Percentiles rank a stretch among this genome's conserved stretches.
These are phyloP conservation scores for Vicugna pacos DNA, from an alignment of 2,113 vertebrate genomes.

Conservation along the genomic window DNA sequence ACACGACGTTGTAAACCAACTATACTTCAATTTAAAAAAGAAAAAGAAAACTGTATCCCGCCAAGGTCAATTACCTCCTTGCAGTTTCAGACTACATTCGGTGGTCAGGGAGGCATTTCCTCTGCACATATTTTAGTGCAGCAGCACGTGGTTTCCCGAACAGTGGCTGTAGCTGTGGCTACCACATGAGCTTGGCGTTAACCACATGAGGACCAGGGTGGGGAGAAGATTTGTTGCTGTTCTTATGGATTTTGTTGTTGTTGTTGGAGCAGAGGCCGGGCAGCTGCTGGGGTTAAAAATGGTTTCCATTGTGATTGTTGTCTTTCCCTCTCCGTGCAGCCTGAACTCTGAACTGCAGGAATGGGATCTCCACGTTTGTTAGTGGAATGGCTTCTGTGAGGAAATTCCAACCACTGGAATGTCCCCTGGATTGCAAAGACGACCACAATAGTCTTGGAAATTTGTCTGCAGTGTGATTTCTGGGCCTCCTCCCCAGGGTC, in stretches of 20 bases:
- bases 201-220: neutral
- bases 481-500: no score
- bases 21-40: no score
- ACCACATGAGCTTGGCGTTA: neutral
- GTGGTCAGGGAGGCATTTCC: neutral
- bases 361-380: slow-evolving; percentile 64
- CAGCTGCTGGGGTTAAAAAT: neutral
- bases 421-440: slow-evolving; percentile 62
- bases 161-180: neutral
- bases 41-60: no score
- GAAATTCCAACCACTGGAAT: slow-evolving; percentile 81
- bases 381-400: slow-evolving; percentile 68
- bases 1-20: no score
- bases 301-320: slow-evolving; percentile 51
- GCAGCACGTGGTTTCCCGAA: neutral
- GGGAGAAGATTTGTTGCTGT: neutral
- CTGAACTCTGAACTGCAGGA: slow-evolving; percentile 73
- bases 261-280: neutral
- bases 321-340: slow-evolving; percentile 38
- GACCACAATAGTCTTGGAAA: neutral
- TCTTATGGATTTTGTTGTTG: neutral
- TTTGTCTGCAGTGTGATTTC: neutral
- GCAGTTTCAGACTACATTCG: neutral
- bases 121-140: neutral
- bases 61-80: neutral